These are phyloP conservation scores for Boloria selene DNA, from an alignment of 2,888 invertebrate genomes.

Conservation along the genomic window DNA sequence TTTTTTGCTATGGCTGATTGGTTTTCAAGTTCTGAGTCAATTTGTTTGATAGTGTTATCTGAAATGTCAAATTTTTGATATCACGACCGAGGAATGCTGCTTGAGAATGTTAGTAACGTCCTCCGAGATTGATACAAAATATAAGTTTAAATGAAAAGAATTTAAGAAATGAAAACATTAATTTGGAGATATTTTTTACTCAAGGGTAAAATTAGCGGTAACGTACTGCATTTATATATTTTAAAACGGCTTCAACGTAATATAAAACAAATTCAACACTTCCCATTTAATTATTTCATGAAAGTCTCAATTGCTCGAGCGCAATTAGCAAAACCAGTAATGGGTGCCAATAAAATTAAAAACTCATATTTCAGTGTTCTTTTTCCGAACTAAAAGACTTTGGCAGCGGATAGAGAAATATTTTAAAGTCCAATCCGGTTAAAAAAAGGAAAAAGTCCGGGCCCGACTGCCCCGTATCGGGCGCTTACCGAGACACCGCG, in stretches of 20 bases:
- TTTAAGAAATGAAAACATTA: too few relatives aligned
- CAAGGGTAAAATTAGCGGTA: too few relatives aligned
- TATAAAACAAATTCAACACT: not conserved
- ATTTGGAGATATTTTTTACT: too few relatives aligned
- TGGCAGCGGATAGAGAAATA: constrained; percentile 63
- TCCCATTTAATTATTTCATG: constrained; percentile 11
- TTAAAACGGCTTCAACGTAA: not conserved
- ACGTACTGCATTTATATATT: too few relatives aligned
- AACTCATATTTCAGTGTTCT: constrained; percentile 40
- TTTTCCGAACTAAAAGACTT: constrained; percentile 46
- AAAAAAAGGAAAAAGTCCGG: constrained; percentile 67
- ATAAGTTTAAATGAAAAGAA: too few relatives aligned
- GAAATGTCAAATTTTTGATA: constrained; percentile 27
- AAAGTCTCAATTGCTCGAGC: constrained; percentile 19
- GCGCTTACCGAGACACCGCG: constrained; percentile 74
- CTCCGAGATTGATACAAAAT: not conserved
- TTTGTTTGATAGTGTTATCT: constrained; percentile 35
- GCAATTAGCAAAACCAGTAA: constrained; percentile 35
- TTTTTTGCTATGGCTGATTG: constrained; percentile 58
- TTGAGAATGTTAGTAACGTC: not conserved
- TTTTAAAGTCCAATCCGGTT: constrained; percentile 70
- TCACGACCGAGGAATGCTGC: not conserved
- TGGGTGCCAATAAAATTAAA: constrained; percentile 41
- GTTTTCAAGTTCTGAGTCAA: constrained; percentile 40
- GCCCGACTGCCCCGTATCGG: constrained; percentile 71